These are phyloP conservation scores for Oegoconia quadripuncta DNA, from an alignment of 2,888 invertebrate species.

Conservation along the genomic window DNA sequence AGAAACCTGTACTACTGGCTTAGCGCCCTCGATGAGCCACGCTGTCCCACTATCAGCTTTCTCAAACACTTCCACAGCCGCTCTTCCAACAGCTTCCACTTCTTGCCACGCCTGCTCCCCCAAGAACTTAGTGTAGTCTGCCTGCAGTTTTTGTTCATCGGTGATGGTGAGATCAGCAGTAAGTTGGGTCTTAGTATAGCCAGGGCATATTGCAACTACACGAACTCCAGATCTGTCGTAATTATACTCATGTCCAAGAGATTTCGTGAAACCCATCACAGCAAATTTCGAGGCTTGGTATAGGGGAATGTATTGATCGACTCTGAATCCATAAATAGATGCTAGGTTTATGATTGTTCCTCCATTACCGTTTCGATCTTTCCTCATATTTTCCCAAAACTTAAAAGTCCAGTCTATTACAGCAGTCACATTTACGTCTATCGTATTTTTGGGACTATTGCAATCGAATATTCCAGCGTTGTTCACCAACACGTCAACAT, in stretches of 20 bases:
- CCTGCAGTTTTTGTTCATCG: neutral
- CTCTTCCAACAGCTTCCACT: constrained; percentile 20
- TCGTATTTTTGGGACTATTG: constrained; percentile 30
- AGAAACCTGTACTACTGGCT: constrained; percentile 41
- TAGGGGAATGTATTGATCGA: constrained; percentile 63
- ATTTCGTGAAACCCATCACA: constrained; percentile 64
- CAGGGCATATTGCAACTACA: constrained; percentile 67
- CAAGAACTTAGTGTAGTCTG: no score
- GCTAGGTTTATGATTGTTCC: constrained; percentile 82
- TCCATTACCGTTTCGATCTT: constrained; percentile 74
- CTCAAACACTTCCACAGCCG: constrained; percentile 21
- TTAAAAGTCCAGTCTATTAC: constrained; percentile 63
- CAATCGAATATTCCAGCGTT: constrained; percentile 60
- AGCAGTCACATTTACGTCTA: constrained; percentile 52
- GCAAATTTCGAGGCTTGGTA: constrained; percentile 76
- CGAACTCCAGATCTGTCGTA: constrained; percentile 60
- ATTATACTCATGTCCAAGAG: constrained; percentile 54
- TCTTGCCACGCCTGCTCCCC: constrained; percentile 28
- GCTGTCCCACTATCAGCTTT: constrained; percentile 58
- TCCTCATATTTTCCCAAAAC: constrained; percentile 79
- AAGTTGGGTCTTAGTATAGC: constrained; percentile 57
- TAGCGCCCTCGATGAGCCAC: constrained; percentile 55
- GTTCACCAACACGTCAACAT: constrained; percentile 61
- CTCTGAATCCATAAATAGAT: constrained; percentile 74
- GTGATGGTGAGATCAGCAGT: constrained; percentile 9